Percentiles rank a stretch among this genome's conserved stretches.
phyloP scores from a whole-genome alignment of 1,140 invertebrate genomes.

The Phortica variegata region DNA sequence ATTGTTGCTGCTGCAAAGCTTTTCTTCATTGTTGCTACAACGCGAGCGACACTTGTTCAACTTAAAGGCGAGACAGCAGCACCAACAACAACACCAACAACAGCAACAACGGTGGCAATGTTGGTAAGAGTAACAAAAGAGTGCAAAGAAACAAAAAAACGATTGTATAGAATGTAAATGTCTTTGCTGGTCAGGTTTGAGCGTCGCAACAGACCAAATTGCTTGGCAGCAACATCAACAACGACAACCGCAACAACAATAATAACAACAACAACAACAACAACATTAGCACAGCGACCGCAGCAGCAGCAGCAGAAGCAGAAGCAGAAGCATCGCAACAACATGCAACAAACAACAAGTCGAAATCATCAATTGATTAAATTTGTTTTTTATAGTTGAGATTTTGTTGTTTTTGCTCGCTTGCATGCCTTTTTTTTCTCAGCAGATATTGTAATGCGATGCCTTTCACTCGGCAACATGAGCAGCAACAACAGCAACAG shows the following conservation, averaged over 20 bases:
- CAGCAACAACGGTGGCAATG: conserved; percentile 28
- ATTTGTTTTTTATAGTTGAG: conserved; percentile 45
- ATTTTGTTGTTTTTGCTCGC: no score
- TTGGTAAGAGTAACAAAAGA: no score
- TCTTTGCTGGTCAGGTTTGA: conserved; percentile 50
- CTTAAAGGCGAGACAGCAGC: no score
- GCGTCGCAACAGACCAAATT: conserved; percentile 51
- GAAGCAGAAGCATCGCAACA: no score
- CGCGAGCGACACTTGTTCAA: conserved; percentile 36
- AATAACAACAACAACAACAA: conserved; percentile 42
- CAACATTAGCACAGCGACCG: conserved; percentile 28
- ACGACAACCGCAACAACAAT: conserved; percentile 33
- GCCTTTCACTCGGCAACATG: conserved; percentile 40
- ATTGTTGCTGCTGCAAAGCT: conserved; percentile 24
- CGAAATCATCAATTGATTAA: conserved; percentile 55
- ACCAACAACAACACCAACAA: conserved; percentile 4
- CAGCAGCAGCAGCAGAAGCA: no score
- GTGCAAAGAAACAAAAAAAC: conserved; percentile 13
- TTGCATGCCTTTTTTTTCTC: no score
- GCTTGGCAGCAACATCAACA: conserved; percentile 4
- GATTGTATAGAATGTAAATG: conserved; percentile 46
- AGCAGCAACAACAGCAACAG: background rate
- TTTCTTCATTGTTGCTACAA: conserved; percentile 21
- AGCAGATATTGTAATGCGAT: conserved; percentile 41
- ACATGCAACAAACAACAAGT: conserved; percentile 15